Percentiles rank a stretch among this genome's conserved stretches.
Conservation (phyloP, 2,113 vertebrate species). For the Spermophilus dauricus region DNA sequence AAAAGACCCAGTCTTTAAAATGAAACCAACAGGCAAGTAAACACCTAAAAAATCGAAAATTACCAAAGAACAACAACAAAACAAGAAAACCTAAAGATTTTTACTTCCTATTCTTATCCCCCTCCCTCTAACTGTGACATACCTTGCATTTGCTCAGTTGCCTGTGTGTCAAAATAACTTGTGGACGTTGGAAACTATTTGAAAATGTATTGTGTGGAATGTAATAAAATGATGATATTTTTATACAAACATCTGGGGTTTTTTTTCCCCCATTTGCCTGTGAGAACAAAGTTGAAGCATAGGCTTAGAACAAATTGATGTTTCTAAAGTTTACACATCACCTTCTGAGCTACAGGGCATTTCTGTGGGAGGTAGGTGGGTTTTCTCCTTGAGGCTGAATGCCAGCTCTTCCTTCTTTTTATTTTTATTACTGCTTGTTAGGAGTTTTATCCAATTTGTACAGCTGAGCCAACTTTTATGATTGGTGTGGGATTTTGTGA, state of each 20-base stretch:
- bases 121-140: slow-evolving; percentile 84
- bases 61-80: slow-evolving; percentile 88
- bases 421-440: slow-evolving; percentile 83
- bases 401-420: slow-evolving; percentile 79
- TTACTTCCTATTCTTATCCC: slow-evolving; percentile 86
- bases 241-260: slow-evolving; percentile 93
- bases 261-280: slow-evolving; percentile 83
- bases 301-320: slow-evolving; percentile 72
- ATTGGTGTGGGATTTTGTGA: slow-evolving; percentile 88
- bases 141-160: slow-evolving; percentile 89
- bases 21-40: slow-evolving; percentile 77
- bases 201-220: slow-evolving; percentile 96
- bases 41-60: slow-evolving; percentile 80
- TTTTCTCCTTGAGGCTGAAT: slow-evolving; percentile 63
- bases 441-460: slow-evolving; percentile 83
- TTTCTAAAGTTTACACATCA: slow-evolving; percentile 65
- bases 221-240: slow-evolving; percentile 99
- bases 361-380: slow-evolving; percentile 70
- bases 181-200: slow-evolving; percentile 95
- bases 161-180: slow-evolving; percentile 93
- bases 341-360: slow-evolving; percentile 62
- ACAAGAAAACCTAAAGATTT: slow-evolving; percentile 85
- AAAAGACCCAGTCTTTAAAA: slow-evolving; percentile 83
- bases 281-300: slow-evolving; percentile 70
- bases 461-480: slow-evolving; percentile 86